phyloP scores from a whole-genome alignment of 2,888 invertebrate species.

The Cantharis rustica region DNA sequence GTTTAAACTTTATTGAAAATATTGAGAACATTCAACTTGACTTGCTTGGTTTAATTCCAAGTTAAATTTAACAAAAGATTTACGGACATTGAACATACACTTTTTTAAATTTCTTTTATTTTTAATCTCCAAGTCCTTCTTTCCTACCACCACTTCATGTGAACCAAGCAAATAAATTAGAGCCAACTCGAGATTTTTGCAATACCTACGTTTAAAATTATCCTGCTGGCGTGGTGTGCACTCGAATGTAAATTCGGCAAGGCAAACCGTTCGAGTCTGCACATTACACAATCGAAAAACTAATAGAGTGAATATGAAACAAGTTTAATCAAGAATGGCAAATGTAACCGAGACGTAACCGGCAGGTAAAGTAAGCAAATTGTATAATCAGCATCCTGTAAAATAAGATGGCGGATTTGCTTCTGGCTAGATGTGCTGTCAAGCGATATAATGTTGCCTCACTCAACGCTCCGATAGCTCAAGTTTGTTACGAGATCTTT shows the following conservation, averaged over 20 bases:
- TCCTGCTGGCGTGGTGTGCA: neutral
- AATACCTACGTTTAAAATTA: neutral
- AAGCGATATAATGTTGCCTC: constrained; percentile 29
- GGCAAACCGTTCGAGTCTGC: neutral
- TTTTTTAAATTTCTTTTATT: neutral
- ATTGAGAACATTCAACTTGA: constrained; percentile 34
- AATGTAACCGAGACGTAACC: constrained; percentile 10
- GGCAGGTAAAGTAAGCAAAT: constrained; percentile 21
- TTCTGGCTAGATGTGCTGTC: constrained; percentile 28
- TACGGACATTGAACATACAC: neutral
- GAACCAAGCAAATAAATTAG: neutral
- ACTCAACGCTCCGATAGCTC: constrained; percentile 27
- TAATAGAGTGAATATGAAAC: constrained; percentile 22
- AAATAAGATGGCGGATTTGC: constrained; percentile 32
- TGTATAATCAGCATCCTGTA: constrained; percentile 28
- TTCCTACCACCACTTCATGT: neutral
- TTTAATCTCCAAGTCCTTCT: neutral
- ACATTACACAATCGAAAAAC: constrained; percentile 7
- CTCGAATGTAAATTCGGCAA: neutral
- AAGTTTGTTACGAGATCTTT: constrained; percentile 30
- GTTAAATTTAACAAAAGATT: constrained; percentile 26
- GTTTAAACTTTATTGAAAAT: constrained; percentile 38
- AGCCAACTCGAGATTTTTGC: neutral
- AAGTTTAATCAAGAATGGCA: constrained; percentile 23
- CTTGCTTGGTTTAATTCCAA: constrained; percentile 26